Conservation (phyloP, 1,140 invertebrate species). For the Bradysia coprophila region DNA sequence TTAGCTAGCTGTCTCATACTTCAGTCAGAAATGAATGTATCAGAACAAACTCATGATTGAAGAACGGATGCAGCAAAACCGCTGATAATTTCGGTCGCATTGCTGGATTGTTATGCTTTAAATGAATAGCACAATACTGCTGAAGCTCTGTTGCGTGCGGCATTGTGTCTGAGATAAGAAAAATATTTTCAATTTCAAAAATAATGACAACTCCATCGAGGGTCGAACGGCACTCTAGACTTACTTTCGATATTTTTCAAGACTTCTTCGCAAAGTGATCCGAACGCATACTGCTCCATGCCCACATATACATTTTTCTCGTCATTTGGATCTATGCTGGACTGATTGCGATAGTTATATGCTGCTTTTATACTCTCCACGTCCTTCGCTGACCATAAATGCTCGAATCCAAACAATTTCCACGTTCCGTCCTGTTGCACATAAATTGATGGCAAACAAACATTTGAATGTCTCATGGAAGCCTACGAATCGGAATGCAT, state of each 20-base stretch:
- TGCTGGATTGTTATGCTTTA: conserved; percentile 37
- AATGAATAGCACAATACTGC: conserved; percentile 38
- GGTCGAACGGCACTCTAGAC: not conserved
- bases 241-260: conserved; percentile 34
- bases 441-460: conserved; percentile 60
- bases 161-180: conserved; percentile 36
- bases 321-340: conserved; percentile 50
- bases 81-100: conserved; percentile 37
- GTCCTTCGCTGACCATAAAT: conserved; percentile 47
- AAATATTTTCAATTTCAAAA: conserved; percentile 3
- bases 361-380: too few species aligned
- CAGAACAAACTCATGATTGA: conserved; percentile 63
- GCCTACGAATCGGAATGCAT: conserved; percentile 27
- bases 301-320: conserved; percentile 27
- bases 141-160: conserved; percentile 44
- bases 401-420: conserved; percentile 68
- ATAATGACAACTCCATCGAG: conserved; percentile 7
- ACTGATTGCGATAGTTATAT: too few species aligned
- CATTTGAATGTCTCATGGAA: conserved; percentile 59
- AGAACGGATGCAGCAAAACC: conserved; percentile 50
- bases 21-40: conserved; percentile 57
- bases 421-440: conserved; percentile 60
- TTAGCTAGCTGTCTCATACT: too few species aligned
- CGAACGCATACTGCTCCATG: conserved; percentile 67
- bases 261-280: conserved; percentile 53